Evolutionary conservation across 2,888 invertebrate species (phyloP).

Genomic region (Ectemnius cavifrons): DNA sequence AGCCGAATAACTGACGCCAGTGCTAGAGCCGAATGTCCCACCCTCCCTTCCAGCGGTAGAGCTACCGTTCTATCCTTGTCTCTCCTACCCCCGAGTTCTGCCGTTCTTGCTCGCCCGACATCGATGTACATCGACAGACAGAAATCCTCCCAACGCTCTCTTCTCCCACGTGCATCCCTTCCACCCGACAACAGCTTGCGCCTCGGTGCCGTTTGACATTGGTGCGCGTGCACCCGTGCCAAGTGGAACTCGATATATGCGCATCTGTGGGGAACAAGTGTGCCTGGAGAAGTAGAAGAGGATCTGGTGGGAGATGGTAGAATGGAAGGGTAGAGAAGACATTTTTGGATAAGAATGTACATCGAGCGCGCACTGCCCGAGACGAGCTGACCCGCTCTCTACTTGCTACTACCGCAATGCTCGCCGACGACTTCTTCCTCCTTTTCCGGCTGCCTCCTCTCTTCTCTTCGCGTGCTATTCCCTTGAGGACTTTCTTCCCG

Average conservation of each 20-base stretch:
- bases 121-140: neutral
- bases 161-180: neutral
- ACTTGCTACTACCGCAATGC: slow-evolving; percentile 42
- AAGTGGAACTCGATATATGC: neutral
- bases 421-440: slow-evolving; percentile 12
- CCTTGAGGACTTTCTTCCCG: neutral
- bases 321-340: neutral
- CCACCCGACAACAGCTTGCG: neutral
- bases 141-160: neutral
- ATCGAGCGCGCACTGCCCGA: neutral
- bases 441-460: neutral
- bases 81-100: slow-evolving; percentile 7
- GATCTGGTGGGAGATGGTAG: neutral
- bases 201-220: neutral
- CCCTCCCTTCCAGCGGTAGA: slow-evolving; percentile 31
- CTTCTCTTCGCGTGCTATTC: neutral
- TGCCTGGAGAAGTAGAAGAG: neutral
- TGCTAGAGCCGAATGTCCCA: slow-evolving; percentile 35
- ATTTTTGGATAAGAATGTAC: neutral
- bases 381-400: neutral
- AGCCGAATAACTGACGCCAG: slow-evolving; percentile 62
- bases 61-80: slow-evolving; percentile 13
- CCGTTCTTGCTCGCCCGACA: no score
- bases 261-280: neutral
- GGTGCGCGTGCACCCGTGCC: neutral